Percentiles rank a stretch among this genome's conserved stretches.
Evolutionary conservation across 2,797 vertebrate species (phyloP).

Genomic region (Sciurus vulgaris): DNA sequence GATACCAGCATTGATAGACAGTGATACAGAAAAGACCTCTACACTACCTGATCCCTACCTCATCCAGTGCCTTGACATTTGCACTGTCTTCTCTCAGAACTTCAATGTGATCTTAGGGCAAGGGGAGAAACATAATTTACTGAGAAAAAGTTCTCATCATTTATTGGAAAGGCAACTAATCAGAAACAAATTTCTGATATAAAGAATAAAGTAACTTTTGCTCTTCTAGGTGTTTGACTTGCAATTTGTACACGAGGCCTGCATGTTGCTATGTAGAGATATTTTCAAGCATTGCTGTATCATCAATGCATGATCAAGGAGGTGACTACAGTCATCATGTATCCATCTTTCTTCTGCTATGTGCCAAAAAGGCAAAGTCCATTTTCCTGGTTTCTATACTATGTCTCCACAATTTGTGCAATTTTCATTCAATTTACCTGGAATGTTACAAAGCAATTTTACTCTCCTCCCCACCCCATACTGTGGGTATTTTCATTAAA

Average conservation of each 20-base stretch:
- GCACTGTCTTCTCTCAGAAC: background rate
- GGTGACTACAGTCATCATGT: background rate
- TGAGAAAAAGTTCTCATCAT: background rate
- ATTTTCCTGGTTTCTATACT: background rate
- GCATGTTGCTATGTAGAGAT: background rate
- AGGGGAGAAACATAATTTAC: background rate
- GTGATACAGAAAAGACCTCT: background rate
- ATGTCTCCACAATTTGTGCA: background rate
- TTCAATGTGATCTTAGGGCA: background rate
- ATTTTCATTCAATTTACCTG: background rate
- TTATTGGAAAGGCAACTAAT: background rate
- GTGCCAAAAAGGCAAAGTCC: background rate
- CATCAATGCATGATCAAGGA: background rate
- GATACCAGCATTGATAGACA: background rate
- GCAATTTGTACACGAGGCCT: background rate
- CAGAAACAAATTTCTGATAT: conserved; percentile 18
- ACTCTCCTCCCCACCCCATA: background rate
- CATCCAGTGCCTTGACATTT: background rate
- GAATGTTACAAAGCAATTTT: background rate
- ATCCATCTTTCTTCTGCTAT: background rate
- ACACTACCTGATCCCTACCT: fast-evolving
- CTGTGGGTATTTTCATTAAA: background rate
- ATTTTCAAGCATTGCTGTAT: background rate
- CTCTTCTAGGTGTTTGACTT: background rate
- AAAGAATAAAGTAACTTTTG: conserved; percentile 26